Evolutionary conservation across 2,888 invertebrate species (phyloP), one percentile per base, ranked within the genome.

Genomic region (Didymodactylos carnosus): DNA sequence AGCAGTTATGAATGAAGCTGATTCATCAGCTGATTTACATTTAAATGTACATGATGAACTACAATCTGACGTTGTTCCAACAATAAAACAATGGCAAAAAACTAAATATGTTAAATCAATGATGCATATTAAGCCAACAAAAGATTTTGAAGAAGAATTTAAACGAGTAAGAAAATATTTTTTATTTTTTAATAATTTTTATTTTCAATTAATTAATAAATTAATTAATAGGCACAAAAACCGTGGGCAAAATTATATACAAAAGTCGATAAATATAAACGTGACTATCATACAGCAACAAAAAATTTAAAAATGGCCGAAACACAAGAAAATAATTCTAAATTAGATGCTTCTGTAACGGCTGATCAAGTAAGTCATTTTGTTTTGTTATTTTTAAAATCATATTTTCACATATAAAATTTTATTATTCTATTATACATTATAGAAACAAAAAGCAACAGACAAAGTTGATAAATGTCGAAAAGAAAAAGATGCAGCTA

Each of bases 61-160:
- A 4, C 78, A 51, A 25, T 62, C 71, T 40, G 72, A 75, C n/a
- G 39, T 82, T 3, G 78, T 81, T 43, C 75, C 78, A 13, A 77
- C 78, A 43, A 80, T 83, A 71, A 83, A 83, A 78, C 76, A 78
- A 29, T 83, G 97, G 95, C 94, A 95, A 85, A 94, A 94, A 84
- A 95, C 95, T 81, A 92, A 90, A 80, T 97, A 91, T 85, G 94
- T 95, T 85, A 95, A 94, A 88, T 91, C 91, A 51, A 80, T 82
- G 79, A 80, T 83, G 78, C 77, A 81, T 49, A 88, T 93, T 76
- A 97, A 95, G 85, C 94, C 97, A 82, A 89, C 93, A 77, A 95
- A 95, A 84, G 97, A 97, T 84, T 91, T 97, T 89, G 98, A 99
- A 82, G 97, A 98, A 81, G 88, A 91, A 75, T 99, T 98, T 86